Percentiles rank a stretch among this genome's conserved stretches.
Evolutionary conservation across 2,888 invertebrate species (phyloP).

Genomic region (Girardia tigrina): DNA sequence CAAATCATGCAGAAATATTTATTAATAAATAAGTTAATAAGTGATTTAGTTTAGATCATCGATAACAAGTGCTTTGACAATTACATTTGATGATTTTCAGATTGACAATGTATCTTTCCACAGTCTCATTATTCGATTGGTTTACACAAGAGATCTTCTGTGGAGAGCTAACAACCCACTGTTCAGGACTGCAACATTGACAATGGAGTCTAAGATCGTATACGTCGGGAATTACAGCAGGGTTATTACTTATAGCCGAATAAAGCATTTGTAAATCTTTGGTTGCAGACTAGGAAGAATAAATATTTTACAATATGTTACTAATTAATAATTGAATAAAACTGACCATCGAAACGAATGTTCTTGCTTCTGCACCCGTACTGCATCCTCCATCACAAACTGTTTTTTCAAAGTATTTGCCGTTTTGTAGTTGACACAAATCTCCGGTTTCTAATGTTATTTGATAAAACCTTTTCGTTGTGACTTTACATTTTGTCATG

Average conservation of each 20-base stretch:
- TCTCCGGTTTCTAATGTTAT: not conserved
- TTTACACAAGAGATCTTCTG: not conserved
- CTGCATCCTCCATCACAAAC: not conserved
- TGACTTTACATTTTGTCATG: not conserved
- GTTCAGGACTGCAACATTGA: not conserved
- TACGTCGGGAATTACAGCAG: not conserved
- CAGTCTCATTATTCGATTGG: not conserved
- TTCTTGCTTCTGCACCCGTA: no score
- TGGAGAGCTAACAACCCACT: not conserved
- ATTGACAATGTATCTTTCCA: not conserved
- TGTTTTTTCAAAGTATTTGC: not conserved
- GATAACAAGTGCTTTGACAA: not conserved
- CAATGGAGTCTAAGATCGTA: not conserved
- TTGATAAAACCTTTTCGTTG: not conserved
- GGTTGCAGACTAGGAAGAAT: no score
- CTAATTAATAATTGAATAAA: no score
- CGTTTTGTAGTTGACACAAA: not conserved
- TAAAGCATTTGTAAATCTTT: no score
- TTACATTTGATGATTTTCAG: not conserved
- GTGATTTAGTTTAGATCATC: no score
- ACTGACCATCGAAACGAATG: no score
- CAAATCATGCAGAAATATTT: no score
- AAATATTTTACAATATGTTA: no score
- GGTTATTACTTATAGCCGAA: no score
- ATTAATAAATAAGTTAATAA: no score